Base-by-base conservation (phyloP, 2,888 invertebrate genomes). In the Strigamia maritima region DNA sequence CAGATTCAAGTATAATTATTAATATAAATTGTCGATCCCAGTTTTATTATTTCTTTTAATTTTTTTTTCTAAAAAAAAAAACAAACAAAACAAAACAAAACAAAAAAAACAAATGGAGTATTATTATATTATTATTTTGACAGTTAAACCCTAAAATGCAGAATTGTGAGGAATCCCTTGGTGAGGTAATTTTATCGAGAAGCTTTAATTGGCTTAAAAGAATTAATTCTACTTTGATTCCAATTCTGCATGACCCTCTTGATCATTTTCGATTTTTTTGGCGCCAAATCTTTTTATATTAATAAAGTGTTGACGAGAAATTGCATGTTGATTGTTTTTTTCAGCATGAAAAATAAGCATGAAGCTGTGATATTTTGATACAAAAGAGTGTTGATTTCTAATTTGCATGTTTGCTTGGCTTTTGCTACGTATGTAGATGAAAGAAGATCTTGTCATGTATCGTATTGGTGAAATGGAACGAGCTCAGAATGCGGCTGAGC, bases 381-480 rank as follows among this genome's bases (percentile, higher is more conserved):
- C n/a, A 26, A 28, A 35, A 35, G 31, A 24, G 28, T 70, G 28
- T 26, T 26, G 8, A 70, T 28, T 70, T 70, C 70, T 70, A 70
- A 70, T 70, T 60, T 54, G 78, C 78, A 78, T 26, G 60, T 31
- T 77, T 70, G 70, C 70, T 70, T 70, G 70, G 28, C 70, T 26
- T 70, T 70, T 70, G 70, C 70, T 70, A 70, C 80, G 65, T 80
- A 83, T 82, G 4, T 84, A 89, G 90, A 90, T 91, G 84, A 94
- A 95, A 86, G 97, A 97, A 84, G 96, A 97, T 83, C 89, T 92
- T 31, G 95, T 97, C 94, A 94, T 95, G 90, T 93, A 94, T 0
- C 91, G 94, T 83, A 96, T 98, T 81, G 91, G 94, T 82, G 97
- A 97, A 84, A 95, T 97, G 80, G 98, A 98, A 85, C 94, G 95